Conservation (phyloP, 2,113 vertebrate genomes). For the Sinosuthora webbiana region DNA sequence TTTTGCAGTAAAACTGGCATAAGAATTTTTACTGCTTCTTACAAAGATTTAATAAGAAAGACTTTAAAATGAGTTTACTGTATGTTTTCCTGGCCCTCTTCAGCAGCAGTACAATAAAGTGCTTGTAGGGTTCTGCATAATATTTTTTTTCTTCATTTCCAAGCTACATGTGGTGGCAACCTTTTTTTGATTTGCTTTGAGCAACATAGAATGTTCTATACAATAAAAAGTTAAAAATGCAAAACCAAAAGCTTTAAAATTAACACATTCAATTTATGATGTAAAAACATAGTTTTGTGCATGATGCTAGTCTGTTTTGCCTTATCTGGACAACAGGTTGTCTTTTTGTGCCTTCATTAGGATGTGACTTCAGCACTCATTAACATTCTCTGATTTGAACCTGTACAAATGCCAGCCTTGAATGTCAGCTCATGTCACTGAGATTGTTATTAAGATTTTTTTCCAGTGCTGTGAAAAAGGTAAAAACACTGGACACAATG, state of each 20-base stretch:
- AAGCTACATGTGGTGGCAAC: rapidly evolving
- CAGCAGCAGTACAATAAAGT: neutral
- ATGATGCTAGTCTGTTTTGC: neutral
- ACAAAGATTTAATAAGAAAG: neutral
- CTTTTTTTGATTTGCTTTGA: neutral
- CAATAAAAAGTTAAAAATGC: neutral
- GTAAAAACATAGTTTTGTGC: neutral
- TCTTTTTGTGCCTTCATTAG: neutral
- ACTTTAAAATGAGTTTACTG: neutral
- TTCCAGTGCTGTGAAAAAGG: neutral
- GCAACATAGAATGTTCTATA: neutral
- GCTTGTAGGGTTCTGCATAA: neutral
- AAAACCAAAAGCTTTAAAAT: neutral
- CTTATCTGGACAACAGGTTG: neutral
- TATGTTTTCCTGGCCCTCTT: neutral
- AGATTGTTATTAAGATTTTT: neutral
- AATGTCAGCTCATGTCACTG: neutral
- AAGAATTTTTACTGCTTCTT: neutral
- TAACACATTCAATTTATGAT: neutral
- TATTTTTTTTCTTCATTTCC: neutral
- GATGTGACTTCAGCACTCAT: neutral
- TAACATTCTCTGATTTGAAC: neutral
- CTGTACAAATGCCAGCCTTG: neutral
- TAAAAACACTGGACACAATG: neutral
- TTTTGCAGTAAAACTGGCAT: neutral